A percentile compares a stretch with the other conserved stretches of the same genome.
Conservation (phyloP, 2,797 vertebrate species). For the Mus caroli region DNA sequence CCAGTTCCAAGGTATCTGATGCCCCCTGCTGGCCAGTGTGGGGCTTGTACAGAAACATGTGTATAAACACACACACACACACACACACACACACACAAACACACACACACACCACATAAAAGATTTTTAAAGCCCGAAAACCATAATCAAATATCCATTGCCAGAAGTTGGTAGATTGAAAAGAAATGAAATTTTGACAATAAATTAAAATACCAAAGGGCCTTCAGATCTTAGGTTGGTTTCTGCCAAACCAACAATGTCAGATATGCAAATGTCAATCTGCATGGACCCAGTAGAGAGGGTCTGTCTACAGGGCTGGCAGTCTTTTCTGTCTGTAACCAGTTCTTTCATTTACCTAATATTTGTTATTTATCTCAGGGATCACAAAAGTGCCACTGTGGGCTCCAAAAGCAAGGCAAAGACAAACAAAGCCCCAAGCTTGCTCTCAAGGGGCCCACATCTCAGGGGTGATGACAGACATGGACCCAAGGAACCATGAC, state of each 20-base stretch:
- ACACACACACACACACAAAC: neutral
- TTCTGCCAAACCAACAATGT: neutral
- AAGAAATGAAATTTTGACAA: constrained; percentile 14
- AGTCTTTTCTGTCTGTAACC: neutral
- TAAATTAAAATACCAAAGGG: constrained; percentile 14
- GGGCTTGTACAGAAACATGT: neutral
- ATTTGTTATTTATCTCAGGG: neutral
- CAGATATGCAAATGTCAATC: neutral
- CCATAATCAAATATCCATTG: neutral
- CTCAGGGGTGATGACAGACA: neutral
- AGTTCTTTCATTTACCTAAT: neutral
- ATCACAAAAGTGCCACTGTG: neutral
- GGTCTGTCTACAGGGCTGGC: neutral
- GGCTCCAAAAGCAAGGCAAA: neutral
- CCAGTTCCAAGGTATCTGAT: neutral
- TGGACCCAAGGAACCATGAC: neutral
- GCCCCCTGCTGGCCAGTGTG: neutral
- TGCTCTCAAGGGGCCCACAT: neutral
- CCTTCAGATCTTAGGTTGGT: neutral
- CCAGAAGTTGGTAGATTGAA: neutral
- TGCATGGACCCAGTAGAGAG: neutral
- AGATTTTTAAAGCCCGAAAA: neutral
- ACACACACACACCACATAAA: neutral
- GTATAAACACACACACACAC: neutral
- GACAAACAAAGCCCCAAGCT: neutral